These are phyloP conservation scores for Melitaea athalia DNA, from an alignment of 2,888 invertebrate genomes.

Conservation along the genomic window DNA sequence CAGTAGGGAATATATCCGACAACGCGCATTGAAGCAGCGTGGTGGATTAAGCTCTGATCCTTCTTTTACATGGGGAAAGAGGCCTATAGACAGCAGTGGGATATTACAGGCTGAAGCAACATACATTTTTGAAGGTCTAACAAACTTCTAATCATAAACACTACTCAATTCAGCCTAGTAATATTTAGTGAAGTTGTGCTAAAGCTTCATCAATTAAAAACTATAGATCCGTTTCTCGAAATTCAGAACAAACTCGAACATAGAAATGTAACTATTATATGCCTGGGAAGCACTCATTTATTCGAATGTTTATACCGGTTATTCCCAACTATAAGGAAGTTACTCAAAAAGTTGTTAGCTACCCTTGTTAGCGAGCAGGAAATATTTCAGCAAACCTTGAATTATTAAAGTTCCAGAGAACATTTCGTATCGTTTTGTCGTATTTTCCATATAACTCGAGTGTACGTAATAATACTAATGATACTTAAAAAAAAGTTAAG, in stretches of 20 bases:
- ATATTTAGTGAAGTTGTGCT: no score
- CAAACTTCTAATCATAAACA: no score
- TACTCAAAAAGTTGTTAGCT: conserved; percentile 24
- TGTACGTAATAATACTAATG: background rate
- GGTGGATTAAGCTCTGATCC: no score
- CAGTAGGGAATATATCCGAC: no score
- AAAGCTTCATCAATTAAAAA: no score
- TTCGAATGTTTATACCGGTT: background rate
- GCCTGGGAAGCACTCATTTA: background rate
- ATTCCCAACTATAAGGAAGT: conserved; percentile 11
- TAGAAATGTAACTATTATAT: background rate
- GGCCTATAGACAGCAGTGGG: no score
- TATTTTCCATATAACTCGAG: conserved; percentile 3
- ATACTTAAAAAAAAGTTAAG: background rate
- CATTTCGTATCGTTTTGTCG: conserved; percentile 3
- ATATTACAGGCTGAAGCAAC: no score
- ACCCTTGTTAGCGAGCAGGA: conserved; percentile 29
- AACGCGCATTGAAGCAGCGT: no score
- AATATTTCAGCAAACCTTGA: conserved; percentile 16
- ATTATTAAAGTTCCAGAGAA: background rate
- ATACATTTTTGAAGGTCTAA: no score
- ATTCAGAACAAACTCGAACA: background rate
- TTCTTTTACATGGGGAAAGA: no score
- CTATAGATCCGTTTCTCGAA: background rate
- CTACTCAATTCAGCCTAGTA: no score